Conservation (phyloP, 2,888 invertebrate genomes). For the Cacoxenus indagator region DNA sequence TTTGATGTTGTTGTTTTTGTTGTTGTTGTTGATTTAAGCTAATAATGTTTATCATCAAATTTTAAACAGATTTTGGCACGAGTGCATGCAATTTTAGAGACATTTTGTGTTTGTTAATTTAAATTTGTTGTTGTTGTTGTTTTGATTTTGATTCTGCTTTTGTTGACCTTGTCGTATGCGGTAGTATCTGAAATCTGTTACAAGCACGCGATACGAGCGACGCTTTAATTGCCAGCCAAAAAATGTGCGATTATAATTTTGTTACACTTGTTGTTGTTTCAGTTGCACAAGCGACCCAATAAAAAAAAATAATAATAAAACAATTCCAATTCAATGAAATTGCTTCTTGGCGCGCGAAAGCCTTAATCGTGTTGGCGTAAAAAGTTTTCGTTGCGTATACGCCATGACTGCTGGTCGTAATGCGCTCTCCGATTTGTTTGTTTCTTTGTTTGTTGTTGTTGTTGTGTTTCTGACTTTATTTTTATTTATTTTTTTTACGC, state of each 20-base stretch:
- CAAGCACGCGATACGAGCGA: constrained; percentile 6
- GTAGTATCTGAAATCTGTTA: constrained; percentile 8
- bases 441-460: constrained; percentile 8
- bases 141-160: neutral
- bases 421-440: neutral
- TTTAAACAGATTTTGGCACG: neutral
- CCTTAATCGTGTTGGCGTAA: constrained; percentile 42
- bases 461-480: neutral
- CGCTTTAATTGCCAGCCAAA: constrained; percentile 6
- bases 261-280: neutral
- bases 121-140: neutral
- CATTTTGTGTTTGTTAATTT: constrained; percentile 9
- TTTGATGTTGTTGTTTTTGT: neutral
- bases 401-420: constrained; percentile 41
- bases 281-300: neutral
- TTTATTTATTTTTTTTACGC: constrained; percentile 4
- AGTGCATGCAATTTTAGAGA: neutral
- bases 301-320: neutral
- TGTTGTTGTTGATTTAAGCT: constrained; percentile 1
- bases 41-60: neutral
- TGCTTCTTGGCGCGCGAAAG: constrained; percentile 38
- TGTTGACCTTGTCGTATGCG: neutral
- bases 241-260: neutral
- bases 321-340: constrained; percentile 44
- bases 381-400: constrained; percentile 47